Evolutionary conservation across 2,113 vertebrate genomes (phyloP), one percentile per base, ranked within the genome.

Genomic region (Spea bombifrons): DNA sequence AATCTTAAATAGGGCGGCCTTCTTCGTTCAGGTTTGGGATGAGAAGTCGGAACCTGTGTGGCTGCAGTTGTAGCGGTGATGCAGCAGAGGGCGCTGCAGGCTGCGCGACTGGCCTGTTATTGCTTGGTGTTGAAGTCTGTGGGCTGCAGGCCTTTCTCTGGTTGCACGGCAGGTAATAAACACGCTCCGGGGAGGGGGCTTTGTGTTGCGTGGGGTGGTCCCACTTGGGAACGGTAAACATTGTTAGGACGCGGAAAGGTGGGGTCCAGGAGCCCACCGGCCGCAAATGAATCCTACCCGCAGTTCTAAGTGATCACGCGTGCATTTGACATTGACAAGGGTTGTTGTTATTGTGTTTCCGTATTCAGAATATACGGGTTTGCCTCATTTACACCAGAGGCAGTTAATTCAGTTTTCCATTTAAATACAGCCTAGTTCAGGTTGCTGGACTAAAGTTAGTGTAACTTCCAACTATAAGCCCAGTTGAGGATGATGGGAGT

Each of bases 51-150:
- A 30, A 30, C 30, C 30, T 30, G 30, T 30, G 30, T 66, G 64
- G 43, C 50, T 10, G 64, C 17, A 43, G 16, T 66, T 30, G 5
- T 9, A 44, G 64, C 43, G 66, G 13, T 46, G 8, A 1, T 4
- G 0, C 76, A 64, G 47, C 16, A 78, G 75, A 67, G 63, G 75
- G 67, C 67, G 75, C 75, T 78, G 75, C 52, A 15, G 44, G 4
- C 45, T 46, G 4, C 7, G 44, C 15, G 44, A 68, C 12, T 43
- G 15, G 47, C 48, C 5, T 6, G 63, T 49, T 10, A 7, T 55
- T 5, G 66, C 43, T 50, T 30, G 66, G n/a, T 65, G 47, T 64
- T 46, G 57, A 44, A 63, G 73, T 75, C 43, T 5, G 64, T 43
- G 64, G 44, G 68, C 59, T 78, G 76, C 47, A 78, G 76, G 76